Evolutionary conservation across 2,113 vertebrate genomes (phyloP), one percentile per base, ranked within the genome.

Genomic region (Carassius gibelio): DNA sequence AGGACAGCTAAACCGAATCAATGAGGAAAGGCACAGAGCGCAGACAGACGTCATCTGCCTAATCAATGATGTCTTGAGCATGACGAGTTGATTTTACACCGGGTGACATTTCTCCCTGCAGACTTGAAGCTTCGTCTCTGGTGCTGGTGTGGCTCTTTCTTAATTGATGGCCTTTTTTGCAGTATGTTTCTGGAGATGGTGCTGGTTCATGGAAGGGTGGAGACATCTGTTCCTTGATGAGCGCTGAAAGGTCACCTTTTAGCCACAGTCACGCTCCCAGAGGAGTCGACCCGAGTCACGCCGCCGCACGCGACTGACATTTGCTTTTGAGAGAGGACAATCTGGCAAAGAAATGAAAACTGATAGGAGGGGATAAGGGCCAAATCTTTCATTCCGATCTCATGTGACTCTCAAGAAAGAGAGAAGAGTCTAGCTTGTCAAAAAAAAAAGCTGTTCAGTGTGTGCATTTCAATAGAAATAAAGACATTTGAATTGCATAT

Each of bases 161-260:
- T 17, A 66, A 34, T 30, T 17, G 42, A 68, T 17, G 42, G 21
- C 8, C 23, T 38, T 68, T 64, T 52, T 52, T 10, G 9, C 15
- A 21, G 62, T 4, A 19, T 26, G 71, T 75, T 48, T 75, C 21
- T 26, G 38, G 23, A 75, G n/a, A 48, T 8, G 21, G 42, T 3
- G n/a, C 7, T 1, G 52, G 34, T 81, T 62, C 26, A 62, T 61
- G 57, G 19, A 14, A 62, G n/a, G 55, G 14, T 81, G 78, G 17
- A 69, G 80, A 82, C 64, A 55, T 68, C 62, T 52, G 80, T 82
- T 68, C 17, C 30, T 34, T 50, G 5, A 50, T 69, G 64, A 82
- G 80, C 3, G 42, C 26, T 34, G 48, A 69, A 82, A 69, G 80
- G 64, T 82, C 80, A 77, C 26, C 50, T 77, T 77, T 17, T 57